Conservation (phyloP, 2,797 vertebrate species). For the Balearica regulorum region DNA sequence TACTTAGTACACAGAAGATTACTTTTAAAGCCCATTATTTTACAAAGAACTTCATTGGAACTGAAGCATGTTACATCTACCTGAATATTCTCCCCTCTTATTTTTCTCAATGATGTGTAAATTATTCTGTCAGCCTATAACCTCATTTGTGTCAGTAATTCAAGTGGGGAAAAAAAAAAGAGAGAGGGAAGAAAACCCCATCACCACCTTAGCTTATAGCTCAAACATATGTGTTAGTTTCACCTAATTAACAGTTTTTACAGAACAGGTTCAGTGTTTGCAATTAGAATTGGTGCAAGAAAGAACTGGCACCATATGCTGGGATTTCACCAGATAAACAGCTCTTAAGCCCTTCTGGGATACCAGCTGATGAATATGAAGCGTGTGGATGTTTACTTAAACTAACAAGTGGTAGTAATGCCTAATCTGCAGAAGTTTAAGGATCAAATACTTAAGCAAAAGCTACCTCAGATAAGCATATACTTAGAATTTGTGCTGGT, state of each 20-base stretch:
- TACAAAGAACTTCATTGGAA: background rate
- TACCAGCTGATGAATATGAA: conserved; percentile 7
- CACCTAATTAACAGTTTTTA: conserved; percentile 23
- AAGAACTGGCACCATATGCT: conserved; percentile 3
- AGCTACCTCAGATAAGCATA: background rate
- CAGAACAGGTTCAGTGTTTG: background rate
- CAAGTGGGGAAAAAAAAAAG: background rate
- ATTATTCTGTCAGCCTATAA: background rate
- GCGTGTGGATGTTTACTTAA: conserved; percentile 1
- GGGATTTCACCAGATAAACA: conserved; percentile 20
- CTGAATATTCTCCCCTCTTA: background rate
- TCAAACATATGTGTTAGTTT: background rate
- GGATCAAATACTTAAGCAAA: conserved; percentile 18
- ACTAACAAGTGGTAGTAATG: background rate
- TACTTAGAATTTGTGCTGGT: background rate
- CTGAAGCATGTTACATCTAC: background rate
- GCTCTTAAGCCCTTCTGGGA: conserved; percentile 23
- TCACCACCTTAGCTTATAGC: background rate
- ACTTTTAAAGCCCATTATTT: conserved; percentile 25
- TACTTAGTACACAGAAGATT: conserved; percentile 15
- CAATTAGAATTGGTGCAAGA: background rate
- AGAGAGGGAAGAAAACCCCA: accelerated
- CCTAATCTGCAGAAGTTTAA: conserved; percentile 4
- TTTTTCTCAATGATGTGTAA: background rate
- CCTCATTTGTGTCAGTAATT: background rate